phyloP scores from a whole-genome alignment of 2,888 invertebrate genomes.

The Ariolimax columbianus region DNA sequence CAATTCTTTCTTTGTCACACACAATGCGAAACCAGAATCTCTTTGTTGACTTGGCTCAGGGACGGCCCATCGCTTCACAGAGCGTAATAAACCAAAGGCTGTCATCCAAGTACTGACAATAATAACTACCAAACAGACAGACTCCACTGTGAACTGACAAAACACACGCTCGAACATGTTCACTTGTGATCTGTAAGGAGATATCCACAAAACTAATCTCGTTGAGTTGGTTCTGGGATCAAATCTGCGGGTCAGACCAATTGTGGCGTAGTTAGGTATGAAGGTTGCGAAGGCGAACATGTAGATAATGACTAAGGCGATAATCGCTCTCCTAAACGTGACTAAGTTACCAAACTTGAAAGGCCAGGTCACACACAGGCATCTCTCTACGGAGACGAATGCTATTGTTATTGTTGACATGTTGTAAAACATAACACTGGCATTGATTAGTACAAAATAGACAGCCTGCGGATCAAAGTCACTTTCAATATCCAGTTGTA shows the following conservation, averaged over 20 bases:
- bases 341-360: background rate
- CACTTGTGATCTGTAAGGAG: background rate
- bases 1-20: background rate
- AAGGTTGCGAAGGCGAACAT: background rate
- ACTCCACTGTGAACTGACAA: background rate
- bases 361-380: constrained; percentile 14
- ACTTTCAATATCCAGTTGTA: background rate
- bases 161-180: background rate
- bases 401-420: background rate
- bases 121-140: background rate
- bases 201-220: background rate
- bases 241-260: background rate
- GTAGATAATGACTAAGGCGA: background rate
- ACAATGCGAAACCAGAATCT: background rate
- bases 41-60: background rate
- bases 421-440: background rate
- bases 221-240: background rate
- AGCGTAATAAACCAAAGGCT: background rate
- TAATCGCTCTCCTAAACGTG: background rate
- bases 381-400: background rate
- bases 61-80: background rate
- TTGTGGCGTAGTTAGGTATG: background rate
- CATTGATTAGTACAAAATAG: background rate
- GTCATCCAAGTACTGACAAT: background rate
- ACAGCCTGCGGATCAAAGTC: constrained; percentile 8